Conservation (phyloP, 1,140 invertebrate species). For the Centruroides vittatus region DNA sequence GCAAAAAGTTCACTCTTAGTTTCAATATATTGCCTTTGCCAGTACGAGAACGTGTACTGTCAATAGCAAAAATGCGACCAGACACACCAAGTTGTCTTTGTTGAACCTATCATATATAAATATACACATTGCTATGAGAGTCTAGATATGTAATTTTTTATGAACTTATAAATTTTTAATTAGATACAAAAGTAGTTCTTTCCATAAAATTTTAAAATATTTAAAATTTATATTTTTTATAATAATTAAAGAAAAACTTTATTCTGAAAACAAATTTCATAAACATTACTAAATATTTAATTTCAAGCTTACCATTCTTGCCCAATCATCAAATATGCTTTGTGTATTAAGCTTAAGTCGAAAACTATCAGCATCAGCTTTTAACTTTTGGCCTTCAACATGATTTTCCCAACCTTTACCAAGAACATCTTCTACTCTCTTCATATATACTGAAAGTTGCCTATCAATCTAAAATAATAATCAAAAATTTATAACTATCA, state of each 20-base stretch:
- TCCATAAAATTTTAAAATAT: no score
- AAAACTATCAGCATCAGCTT: slow-evolving; percentile 95
- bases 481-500: background rate
- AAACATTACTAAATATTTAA: background rate
- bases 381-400: slow-evolving; percentile 95
- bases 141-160: no score
- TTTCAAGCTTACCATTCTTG: slow-evolving; percentile 42
- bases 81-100: slow-evolving; percentile 85
- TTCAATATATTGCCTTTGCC: slow-evolving; percentile 80
- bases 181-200: no score
- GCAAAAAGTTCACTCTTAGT: slow-evolving; percentile 91
- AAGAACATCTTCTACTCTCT: slow-evolving; percentile 92
- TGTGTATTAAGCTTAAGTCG: slow-evolving; percentile 86
- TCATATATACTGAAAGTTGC: slow-evolving; percentile 91
- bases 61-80: slow-evolving; percentile 88
- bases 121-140: no score
- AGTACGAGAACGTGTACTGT: slow-evolving; percentile 52
- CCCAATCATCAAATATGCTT: slow-evolving; percentile 97
- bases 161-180: no score
- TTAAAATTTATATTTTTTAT: no score
- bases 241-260: no score
- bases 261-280: no score
- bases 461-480: slow-evolving; percentile 58
- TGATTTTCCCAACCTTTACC: slow-evolving; percentile 99
- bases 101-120: slow-evolving; percentile 45